Evolutionary conservation across 2,888 invertebrate species (phyloP), one percentile per base, ranked within the genome.

Genomic region (Ceriagrion tenellum): DNA sequence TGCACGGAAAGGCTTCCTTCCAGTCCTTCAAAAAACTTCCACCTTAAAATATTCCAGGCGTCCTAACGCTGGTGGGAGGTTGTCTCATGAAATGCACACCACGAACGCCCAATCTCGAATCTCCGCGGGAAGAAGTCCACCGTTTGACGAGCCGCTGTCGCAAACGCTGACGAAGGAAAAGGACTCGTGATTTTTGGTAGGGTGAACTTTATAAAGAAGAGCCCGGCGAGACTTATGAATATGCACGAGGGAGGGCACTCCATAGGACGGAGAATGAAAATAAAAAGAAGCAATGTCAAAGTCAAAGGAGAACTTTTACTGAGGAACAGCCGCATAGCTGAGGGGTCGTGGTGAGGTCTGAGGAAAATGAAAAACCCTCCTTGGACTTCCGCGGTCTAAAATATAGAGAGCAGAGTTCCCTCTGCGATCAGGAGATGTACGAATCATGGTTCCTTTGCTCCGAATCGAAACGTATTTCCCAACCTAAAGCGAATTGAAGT

Each of bases 121-220:
- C 74, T 30, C 59, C 59, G 12, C 74, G 35, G 18, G 74, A 30
- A 81, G 35, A 81, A 81, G 30, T 81, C 74, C n/a, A 30, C 26
- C 69, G 69, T 69, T 69, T 69, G 69, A 59, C 59, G 59, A 59
- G 59, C 69, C 69, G 30, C 74, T 81, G 74, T 81, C 74, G 74
- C 74, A 81, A 30, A 81, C 30, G n/a, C 6, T 12, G 30, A 81
- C 74, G 74, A 26, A n/a, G 74, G 26, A 18, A 81, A 81, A 81
- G 74, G 74, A 81, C n/a, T 81, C 74, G 74, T 30, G 74, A 35
- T 81, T 81, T 59, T 35, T n/a, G 18, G 30, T 30, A 35, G 74
- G 26, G 35, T 81, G 74, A 81, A 6, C 74, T 81, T 30, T 35
- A 35, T 30, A 81, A 81, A 81, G 74, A 81, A 30, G 74, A 2